Conservation (phyloP, 1,140 invertebrate species). For the Drosophila bocqueti region DNA sequence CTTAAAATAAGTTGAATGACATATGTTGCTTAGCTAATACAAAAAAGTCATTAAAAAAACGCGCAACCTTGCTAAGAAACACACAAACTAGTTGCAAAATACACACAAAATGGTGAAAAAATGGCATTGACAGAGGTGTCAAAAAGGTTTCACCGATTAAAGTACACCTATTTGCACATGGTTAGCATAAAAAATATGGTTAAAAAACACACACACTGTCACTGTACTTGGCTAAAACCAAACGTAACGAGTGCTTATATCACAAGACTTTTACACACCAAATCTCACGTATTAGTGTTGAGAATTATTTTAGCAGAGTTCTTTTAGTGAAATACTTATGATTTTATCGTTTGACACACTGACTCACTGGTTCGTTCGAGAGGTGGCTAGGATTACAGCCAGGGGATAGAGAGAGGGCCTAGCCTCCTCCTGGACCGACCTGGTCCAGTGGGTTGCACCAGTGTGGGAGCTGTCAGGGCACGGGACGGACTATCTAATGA, state of each 20-base stretch:
- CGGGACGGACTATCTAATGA: constrained; percentile 49
- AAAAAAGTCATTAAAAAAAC: neutral
- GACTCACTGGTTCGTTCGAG: neutral
- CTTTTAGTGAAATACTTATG: neutral
- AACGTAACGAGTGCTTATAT: neutral
- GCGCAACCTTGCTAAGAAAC: neutral
- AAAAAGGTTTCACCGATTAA: constrained; percentile 6
- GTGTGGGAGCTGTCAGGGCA: constrained; percentile 26
- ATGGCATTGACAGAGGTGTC: constrained; percentile 13
- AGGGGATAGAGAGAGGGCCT: too few species aligned
- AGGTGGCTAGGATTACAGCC: neutral
- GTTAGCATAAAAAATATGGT: neutral
- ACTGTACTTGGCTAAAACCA: neutral
- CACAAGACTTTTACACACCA: neutral
- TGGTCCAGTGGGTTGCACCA: constrained; percentile 2
- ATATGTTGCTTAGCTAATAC: neutral
- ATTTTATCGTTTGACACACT: constrained; percentile 1
- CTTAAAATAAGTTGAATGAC: neutral
- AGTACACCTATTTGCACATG: constrained; percentile 5
- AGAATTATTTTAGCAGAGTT: neutral
- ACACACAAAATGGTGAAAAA: neutral
- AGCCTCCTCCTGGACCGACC: constrained; percentile 2
- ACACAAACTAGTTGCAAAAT: constrained; percentile 6
- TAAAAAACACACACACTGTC: neutral
- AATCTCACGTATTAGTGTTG: neutral